A percentile compares a stretch with the other conserved stretches of the same genome.
These are phyloP conservation scores for Chouioia cunea DNA, from an alignment of 2,888 invertebrate species.

Conservation along the genomic window DNA sequence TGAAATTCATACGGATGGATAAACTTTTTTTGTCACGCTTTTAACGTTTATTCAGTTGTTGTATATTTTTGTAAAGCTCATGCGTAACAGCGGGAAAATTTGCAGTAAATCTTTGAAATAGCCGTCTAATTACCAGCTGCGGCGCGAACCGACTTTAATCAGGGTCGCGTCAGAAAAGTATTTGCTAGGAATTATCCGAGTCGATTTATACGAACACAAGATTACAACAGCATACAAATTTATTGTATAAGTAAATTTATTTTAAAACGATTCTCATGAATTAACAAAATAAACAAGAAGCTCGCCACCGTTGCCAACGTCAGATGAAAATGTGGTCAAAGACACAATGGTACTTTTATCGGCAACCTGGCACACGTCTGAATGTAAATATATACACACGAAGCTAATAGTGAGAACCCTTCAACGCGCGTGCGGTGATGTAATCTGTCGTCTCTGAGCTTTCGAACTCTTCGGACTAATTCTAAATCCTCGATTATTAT, in stretches of 20 bases:
- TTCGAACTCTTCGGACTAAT: constrained; percentile 58
- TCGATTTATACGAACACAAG: constrained; percentile 55
- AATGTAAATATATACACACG: constrained; percentile 53
- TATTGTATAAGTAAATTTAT: constrained; percentile 14
- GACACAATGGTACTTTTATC: constrained; percentile 55
- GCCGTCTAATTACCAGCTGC: constrained; percentile 46
- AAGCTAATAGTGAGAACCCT: constrained; percentile 45
- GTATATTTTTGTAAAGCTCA: no score
- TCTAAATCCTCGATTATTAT: constrained; percentile 62
- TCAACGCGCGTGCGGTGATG: constrained; percentile 60
- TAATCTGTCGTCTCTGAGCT: constrained; percentile 65
- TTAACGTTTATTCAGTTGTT: no score
- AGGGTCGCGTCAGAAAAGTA: constrained; percentile 54
- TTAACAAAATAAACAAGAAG: neutral
- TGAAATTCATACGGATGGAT: constrained; percentile 3
- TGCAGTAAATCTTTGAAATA: constrained; percentile 25
- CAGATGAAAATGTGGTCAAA: neutral
- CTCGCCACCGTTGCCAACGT: no score
- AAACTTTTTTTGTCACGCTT: no score
- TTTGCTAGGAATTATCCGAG: constrained; percentile 58
- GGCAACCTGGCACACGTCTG: constrained; percentile 56
- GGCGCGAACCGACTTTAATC: constrained; percentile 56
- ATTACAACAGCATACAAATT: constrained; percentile 48
- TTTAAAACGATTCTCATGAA: neutral
- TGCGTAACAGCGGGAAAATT: no score